Evolutionary conservation across 2,888 invertebrate species (phyloP).

Genomic region (Erynnis tages): DNA sequence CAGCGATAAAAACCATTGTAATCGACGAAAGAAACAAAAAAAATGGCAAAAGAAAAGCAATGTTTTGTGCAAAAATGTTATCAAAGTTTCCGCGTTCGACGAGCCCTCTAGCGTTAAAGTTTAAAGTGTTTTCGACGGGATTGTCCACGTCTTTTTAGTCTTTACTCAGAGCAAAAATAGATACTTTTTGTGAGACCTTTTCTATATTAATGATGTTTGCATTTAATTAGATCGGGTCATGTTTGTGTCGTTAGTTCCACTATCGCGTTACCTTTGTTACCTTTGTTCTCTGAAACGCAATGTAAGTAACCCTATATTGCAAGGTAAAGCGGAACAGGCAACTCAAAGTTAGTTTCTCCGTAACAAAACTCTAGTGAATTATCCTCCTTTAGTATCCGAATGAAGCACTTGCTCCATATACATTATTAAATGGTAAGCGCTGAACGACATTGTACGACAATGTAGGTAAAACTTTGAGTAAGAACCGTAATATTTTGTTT

Average conservation of each 20-base stretch:
- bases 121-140: conserved; percentile 18
- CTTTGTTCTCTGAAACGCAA: background rate
- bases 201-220: conserved; percentile 17
- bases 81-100: conserved; percentile 22
- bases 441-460: background rate
- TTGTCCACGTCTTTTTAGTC: conserved; percentile 6
- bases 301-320: conserved; percentile 3
- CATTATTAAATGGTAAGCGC: background rate
- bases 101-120: conserved; percentile 20
- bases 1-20: conserved; percentile 1
- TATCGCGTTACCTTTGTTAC: conserved; percentile 3
- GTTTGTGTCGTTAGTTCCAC: conserved; percentile 16
- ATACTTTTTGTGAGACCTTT: conserved; percentile 3
- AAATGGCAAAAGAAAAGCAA: conserved; percentile 14
- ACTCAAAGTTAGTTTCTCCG: conserved; percentile 3
- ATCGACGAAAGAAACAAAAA: conserved; percentile 16
- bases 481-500: no score
- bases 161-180: conserved; percentile 11
- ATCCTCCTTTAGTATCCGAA: conserved; percentile 1
- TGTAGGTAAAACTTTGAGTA: background rate
- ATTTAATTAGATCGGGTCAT: conserved; percentile 16
- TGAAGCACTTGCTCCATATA: background rate
- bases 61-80: conserved; percentile 21
- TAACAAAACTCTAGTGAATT: conserved; percentile 13
- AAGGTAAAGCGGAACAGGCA: background rate